phyloP scores from a whole-genome alignment of 2,888 invertebrate species.

The Patella depressa region DNA sequence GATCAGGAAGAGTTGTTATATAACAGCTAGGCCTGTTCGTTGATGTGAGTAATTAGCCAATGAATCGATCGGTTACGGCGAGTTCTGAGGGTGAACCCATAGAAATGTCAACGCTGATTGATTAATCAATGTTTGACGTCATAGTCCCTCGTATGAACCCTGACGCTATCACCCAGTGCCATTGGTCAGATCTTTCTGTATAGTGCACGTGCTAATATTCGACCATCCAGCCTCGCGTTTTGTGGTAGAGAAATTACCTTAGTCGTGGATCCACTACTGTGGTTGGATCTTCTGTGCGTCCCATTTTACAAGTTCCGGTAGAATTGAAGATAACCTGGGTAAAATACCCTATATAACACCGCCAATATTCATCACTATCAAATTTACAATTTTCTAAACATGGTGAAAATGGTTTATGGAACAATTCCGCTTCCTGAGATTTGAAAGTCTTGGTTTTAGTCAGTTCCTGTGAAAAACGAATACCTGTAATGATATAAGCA shows the following conservation, averaged over 20 bases:
- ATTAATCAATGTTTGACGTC: too few species aligned
- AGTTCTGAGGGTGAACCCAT: too few species aligned
- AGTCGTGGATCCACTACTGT: conserved; percentile 79
- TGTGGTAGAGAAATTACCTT: conserved; percentile 36
- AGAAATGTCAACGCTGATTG: too few species aligned
- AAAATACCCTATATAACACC: conserved; percentile 35
- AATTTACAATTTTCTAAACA: conserved; percentile 24
- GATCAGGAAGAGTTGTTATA: too few species aligned
- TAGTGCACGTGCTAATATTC: too few species aligned
- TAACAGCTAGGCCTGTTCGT: too few species aligned
- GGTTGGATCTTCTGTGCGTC: conserved; percentile 68
- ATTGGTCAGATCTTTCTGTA: too few species aligned
- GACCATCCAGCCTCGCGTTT: too few species aligned
- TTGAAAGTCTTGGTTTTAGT: conserved; percentile 32
- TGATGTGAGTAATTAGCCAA: too few species aligned
- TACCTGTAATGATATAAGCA: conserved; percentile 12
- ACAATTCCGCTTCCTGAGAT: conserved; percentile 31
- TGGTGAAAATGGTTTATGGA: conserved; percentile 30
- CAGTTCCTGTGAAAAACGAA: conserved; percentile 20
- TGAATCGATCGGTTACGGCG: too few species aligned
- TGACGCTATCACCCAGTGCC: too few species aligned
- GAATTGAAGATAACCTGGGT: conserved; percentile 74
- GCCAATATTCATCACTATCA: conserved; percentile 46
- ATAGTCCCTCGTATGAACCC: too few species aligned
- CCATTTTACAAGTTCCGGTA: conserved; percentile 83